phyloP scores from a whole-genome alignment of 2,797 vertebrate genomes.

The Pelodytes ibericus region DNA sequence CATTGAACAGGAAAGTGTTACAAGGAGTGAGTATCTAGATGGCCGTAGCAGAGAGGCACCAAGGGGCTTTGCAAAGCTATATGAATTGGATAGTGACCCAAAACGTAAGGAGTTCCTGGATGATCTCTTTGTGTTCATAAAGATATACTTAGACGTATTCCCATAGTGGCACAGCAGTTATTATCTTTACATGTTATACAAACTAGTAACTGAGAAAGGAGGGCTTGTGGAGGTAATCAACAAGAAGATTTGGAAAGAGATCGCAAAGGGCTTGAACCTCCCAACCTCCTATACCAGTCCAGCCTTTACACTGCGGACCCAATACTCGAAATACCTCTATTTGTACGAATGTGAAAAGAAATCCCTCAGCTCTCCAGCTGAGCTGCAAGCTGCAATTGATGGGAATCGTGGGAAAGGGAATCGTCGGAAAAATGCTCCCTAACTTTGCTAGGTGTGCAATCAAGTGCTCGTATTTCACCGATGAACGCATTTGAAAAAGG shows the following conservation, averaged over 20 bases:
- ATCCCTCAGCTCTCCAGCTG: constrained; percentile 89
- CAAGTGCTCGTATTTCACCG: constrained; percentile 58
- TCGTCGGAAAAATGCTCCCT: constrained; percentile 92
- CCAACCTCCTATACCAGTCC: constrained; percentile 89
- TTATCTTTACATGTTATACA: constrained; percentile 88
- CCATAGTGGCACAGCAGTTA: constrained; percentile 90
- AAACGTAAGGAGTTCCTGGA: constrained; percentile 80
- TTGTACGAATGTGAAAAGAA: constrained; percentile 96
- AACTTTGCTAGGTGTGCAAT: constrained; percentile 76
- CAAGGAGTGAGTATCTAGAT: constrained; percentile 88
- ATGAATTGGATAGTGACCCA: constrained; percentile 78
- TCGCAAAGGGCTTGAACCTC: constrained; percentile 87
- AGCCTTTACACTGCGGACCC: constrained; percentile 86
- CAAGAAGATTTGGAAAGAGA: constrained; percentile 88
- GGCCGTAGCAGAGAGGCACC: constrained; percentile 88
- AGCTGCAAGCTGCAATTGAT: constrained; percentile 94
- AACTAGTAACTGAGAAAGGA: constrained; percentile 86
- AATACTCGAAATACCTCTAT: constrained; percentile 98
- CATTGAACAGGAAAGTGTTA: constrained; percentile 81
- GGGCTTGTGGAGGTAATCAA: constrained; percentile 88
- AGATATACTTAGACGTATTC: constrained; percentile 85
- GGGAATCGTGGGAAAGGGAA: constrained; percentile 90
- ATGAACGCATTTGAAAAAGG: constrained; percentile 73
- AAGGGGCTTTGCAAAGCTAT: constrained; percentile 93
- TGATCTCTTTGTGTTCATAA: constrained; percentile 80